phyloP scores from a whole-genome alignment of 2,888 invertebrate species.

The Xestia xanthographa region DNA sequence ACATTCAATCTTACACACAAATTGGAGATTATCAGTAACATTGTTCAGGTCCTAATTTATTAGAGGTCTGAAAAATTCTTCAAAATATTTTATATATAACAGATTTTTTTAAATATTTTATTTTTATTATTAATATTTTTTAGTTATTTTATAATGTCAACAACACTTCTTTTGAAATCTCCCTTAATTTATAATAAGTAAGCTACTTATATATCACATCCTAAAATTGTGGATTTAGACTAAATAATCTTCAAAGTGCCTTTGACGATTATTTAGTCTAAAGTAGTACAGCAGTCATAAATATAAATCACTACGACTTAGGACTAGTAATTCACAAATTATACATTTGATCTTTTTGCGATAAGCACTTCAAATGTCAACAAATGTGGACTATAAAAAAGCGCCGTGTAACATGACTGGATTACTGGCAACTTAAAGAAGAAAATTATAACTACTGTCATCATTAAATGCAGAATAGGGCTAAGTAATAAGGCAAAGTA shows the following conservation, averaged over 20 bases:
- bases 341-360: conserved; percentile 11
- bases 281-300: conserved; percentile 7
- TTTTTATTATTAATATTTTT: too few relatives aligned
- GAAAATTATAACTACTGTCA: not conserved
- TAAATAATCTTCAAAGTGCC: too few relatives aligned
- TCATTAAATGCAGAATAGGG: not conserved
- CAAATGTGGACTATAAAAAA: not conserved
- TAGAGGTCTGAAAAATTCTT: not conserved
- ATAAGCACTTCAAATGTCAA: not conserved
- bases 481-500: not conserved
- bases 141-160: not conserved
- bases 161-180: not conserved
- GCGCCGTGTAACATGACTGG: too few relatives aligned
- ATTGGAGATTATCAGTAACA: not conserved
- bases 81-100: not conserved
- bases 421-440: not conserved
- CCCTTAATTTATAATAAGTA: not conserved
- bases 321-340: conserved; percentile 26
- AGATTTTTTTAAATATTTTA: too few relatives aligned
- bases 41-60: too few relatives aligned
- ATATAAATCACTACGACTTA: conserved; percentile 8
- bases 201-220: too few relatives aligned
- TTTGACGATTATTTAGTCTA: conserved; percentile 25
- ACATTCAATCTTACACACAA: not conserved
- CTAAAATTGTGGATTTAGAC: too few relatives aligned